These are phyloP conservation scores for Ecdyonurus torrentis DNA, from an alignment of 2,888 invertebrate species.

Conservation along the genomic window DNA sequence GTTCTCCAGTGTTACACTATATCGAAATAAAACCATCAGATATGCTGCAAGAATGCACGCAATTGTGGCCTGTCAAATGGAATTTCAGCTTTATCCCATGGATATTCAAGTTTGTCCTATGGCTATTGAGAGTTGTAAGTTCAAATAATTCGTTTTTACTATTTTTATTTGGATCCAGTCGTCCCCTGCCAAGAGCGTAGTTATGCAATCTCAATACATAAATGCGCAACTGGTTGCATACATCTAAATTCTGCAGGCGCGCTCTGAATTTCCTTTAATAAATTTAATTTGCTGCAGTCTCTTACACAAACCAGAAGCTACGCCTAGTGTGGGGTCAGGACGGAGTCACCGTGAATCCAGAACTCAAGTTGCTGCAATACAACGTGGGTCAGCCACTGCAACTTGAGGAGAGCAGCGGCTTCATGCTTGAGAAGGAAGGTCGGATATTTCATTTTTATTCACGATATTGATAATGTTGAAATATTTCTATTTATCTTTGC, in stretches of 20 bases:
- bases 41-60: slow-evolving; percentile 72
- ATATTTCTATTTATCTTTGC: too few relatives aligned
- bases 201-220: too few relatives aligned
- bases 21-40: slow-evolving; percentile 60
- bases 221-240: too few relatives aligned
- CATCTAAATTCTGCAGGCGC: too few relatives aligned
- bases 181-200: too few relatives aligned
- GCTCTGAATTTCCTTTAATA: too few relatives aligned
- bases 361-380: slow-evolving; percentile 62
- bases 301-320: slow-evolving; percentile 60
- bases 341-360: slow-evolving; percentile 62
- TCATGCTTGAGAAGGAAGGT: slow-evolving; percentile 63
- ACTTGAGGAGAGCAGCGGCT: slow-evolving; percentile 52
- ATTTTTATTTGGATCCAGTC: neutral
- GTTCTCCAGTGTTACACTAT: slow-evolving; percentile 64
- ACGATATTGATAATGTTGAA: too few relatives aligned
- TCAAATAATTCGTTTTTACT: slow-evolving; percentile 7
- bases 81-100: slow-evolving; percentile 72
- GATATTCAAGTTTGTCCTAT: slow-evolving; percentile 73
- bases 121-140: slow-evolving; percentile 72
- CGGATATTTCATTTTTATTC: too few relatives aligned
- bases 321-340: slow-evolving; percentile 55
- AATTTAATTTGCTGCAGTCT: slow-evolving; percentile 38
- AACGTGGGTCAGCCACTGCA: slow-evolving; percentile 55
- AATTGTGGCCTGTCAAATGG: slow-evolving; percentile 74